Percentiles rank a stretch among this genome's conserved stretches.
Evolutionary conservation across 2,797 vertebrate species (phyloP).

Genomic region (Intellagama lesueurii): DNA sequence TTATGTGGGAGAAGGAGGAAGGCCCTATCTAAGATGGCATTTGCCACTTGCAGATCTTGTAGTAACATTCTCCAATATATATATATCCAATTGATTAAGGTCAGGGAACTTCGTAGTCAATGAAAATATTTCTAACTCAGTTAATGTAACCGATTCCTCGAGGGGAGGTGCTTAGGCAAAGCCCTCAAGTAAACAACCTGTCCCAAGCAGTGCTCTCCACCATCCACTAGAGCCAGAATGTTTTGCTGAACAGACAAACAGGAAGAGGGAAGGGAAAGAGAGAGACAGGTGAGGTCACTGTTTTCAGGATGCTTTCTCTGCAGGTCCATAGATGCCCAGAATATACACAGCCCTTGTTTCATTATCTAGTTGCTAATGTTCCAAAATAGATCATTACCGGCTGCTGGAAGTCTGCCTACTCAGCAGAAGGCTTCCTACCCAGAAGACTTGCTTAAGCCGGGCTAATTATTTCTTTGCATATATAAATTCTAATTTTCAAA

Average conservation of each 20-base stretch:
- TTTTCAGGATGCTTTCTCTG: neutral
- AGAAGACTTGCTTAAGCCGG: constrained; percentile 58
- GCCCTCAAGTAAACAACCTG: too few species aligned
- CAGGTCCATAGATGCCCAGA: neutral
- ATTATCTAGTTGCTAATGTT: constrained; percentile 35
- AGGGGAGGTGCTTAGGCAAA: too few species aligned
- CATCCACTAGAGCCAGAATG: too few species aligned
- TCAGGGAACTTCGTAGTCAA: neutral
- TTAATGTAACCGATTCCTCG: too few species aligned
- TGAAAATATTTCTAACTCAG: neutral
- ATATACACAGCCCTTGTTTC: neutral
- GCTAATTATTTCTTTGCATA: constrained; percentile 56
- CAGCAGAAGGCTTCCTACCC: constrained; percentile 55
- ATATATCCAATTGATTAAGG: neutral
- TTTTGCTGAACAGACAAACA: neutral
- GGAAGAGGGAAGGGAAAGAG: neutral
- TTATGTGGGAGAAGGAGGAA: neutral
- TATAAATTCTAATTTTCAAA: constrained; percentile 56
- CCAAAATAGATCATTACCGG: constrained; percentile 56
- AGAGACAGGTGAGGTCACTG: neutral
- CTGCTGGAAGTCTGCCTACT: constrained; percentile 60
- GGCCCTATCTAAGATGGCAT: neutral
- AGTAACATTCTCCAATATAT: neutral
- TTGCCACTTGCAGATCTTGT: neutral
- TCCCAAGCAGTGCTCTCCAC: too few species aligned